phyloP scores from a whole-genome alignment of 2,888 invertebrate species.

The Tinea trinotella region DNA sequence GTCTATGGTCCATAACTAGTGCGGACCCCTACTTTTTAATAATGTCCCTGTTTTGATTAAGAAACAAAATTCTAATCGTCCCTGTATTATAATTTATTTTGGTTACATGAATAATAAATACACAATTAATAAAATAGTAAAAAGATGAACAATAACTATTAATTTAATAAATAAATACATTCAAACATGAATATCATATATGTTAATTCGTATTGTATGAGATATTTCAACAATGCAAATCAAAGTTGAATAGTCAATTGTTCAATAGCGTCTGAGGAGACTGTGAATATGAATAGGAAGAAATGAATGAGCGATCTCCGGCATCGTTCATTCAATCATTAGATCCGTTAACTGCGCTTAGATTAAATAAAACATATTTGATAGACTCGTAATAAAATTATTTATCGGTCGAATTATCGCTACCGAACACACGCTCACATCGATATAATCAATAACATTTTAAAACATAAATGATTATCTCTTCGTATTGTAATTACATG shows the following conservation, averaged over 20 bases:
- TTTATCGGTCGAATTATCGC: not conserved
- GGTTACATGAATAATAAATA: no score
- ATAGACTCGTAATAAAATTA: not conserved
- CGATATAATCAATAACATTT: not conserved
- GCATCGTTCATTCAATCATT: constrained; percentile 6
- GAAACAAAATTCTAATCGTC: no score
- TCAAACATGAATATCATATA: not conserved
- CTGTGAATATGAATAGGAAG: constrained; percentile 15
- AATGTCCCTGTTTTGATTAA: no score
- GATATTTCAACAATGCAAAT: not conserved
- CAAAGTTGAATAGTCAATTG: constrained; percentile 5
- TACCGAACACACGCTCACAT: not conserved
- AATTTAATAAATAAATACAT: not conserved
- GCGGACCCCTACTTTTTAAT: no score
- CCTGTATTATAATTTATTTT: no score
- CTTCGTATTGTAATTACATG: not conserved
- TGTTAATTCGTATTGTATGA: constrained; percentile 8
- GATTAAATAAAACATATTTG: not conserved
- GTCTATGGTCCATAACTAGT: no score
- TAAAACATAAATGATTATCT: not conserved
- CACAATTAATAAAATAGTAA: no score
- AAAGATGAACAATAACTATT: not conserved
- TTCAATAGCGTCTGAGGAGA: not conserved
- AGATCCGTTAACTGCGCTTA: not conserved
- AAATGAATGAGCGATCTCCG: constrained; percentile 9